Conservation (phyloP, 2,888 invertebrate genomes). For the Hymenopus coronatus region DNA sequence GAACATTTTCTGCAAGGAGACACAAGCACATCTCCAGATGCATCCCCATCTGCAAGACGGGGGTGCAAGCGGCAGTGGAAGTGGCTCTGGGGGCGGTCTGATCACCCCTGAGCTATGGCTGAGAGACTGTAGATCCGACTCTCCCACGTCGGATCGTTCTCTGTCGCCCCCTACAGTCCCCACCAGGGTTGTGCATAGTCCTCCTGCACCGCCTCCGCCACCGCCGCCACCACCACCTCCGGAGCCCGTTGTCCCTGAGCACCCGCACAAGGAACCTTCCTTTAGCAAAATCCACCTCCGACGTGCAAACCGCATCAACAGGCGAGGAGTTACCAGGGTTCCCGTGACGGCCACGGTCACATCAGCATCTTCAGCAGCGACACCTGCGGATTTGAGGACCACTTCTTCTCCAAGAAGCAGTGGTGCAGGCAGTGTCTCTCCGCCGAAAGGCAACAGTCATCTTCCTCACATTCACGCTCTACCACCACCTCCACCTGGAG, state of each 20-base stretch:
- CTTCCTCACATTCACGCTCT: conserved; percentile 19
- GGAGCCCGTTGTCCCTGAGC: conserved; percentile 36
- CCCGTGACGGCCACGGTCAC: conserved; percentile 28
- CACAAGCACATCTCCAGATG: conserved; percentile 85
- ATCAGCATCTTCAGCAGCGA: conserved; percentile 54
- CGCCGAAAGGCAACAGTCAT: conserved; percentile 22
- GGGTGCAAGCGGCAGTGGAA: conserved; percentile 29
- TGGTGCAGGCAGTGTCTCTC: conserved; percentile 27
- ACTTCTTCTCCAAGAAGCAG: conserved; percentile 32
- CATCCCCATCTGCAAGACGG: conserved; percentile 62
- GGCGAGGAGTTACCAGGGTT: background rate
- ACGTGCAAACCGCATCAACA: conserved; percentile 45
- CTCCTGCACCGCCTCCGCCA: conserved; percentile 35
- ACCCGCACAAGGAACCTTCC: background rate
- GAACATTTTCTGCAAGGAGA: conserved; percentile 93
- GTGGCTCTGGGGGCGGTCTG: conserved; percentile 36
- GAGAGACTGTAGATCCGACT: conserved; percentile 70
- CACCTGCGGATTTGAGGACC: conserved; percentile 37
- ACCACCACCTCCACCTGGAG: conserved; percentile 49
- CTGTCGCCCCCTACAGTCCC: conserved; percentile 34
- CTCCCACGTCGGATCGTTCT: conserved; percentile 49
- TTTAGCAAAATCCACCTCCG: background rate
- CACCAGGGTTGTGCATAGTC: conserved; percentile 39
- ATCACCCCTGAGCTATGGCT: conserved; percentile 93
- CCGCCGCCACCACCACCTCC: conserved; percentile 45